Evolutionary conservation across 2,113 vertebrate species (phyloP), one percentile per base, ranked within the genome.

Genomic region (Paratilapia polleni): DNA sequence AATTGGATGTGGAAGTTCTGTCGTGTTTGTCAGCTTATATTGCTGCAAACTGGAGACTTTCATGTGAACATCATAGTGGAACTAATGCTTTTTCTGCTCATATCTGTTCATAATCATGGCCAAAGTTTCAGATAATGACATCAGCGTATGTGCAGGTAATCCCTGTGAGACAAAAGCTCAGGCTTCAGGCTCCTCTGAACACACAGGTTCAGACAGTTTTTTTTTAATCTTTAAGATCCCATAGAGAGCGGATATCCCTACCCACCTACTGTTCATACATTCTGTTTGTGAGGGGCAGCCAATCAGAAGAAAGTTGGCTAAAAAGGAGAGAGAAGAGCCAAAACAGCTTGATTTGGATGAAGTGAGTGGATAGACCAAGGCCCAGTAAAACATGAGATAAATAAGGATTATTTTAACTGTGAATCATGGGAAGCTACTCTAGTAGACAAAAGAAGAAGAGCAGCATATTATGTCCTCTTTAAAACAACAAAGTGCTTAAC

Each of bases 381-480:
- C 19, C 31, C 34, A n/a, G 4, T 1, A n/a, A n/a, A n/a, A n/a
- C n/a, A 24, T 41, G 41, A 1, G 36, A 64, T 24, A 38, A 63
- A 63, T 1, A 2, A 38, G 11, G 61, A 63, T 63, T 0, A 63
- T 63, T 63, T 63, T 36, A 63, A 63, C 31, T 1, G 1, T n/a
- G 61, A 63, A 19, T n/a, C 19, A 63, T 36, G 7, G n/a, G 61
- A 63, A 19, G 17, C 36, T 36, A n/a, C 11, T 63, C 61, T 63
- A 19, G 31, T 63, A 63, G 61, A 63, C 11, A n/a, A n/a, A 11
- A 36, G 61, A 0, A 38, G 61, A n/a, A 38, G 10, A n/a, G 13
- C 31, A 0, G 31, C 19, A 36, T 63, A 36, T 63, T n/a, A n/a
- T 8, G 0, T n/a, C 0, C 1, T 31, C 31, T 63, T 63, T 63